A percentile compares a stretch with the other conserved stretches of the same genome.
These are phyloP conservation scores for Megalops atlanticus DNA, from an alignment of 2,113 vertebrate species.

Conservation along the genomic window DNA sequence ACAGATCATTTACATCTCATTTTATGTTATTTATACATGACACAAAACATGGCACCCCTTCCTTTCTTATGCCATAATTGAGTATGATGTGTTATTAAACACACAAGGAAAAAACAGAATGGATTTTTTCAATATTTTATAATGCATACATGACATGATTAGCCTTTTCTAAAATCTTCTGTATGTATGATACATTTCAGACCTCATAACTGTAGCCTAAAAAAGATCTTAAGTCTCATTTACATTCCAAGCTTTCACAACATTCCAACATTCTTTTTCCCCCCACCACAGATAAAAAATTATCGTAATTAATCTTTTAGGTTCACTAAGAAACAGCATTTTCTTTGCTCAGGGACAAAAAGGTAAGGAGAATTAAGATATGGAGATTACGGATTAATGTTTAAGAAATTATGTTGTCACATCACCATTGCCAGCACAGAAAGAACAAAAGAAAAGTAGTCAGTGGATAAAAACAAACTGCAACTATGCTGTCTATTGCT, in stretches of 20 bases:
- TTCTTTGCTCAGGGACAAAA: slow-evolving; percentile 22
- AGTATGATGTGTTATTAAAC: too few relatives aligned
- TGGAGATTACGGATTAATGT: slow-evolving; percentile 14
- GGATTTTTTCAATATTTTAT: neutral
- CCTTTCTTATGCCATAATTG: too few relatives aligned
- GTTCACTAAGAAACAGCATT: slow-evolving; percentile 31
- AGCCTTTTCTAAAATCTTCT: slow-evolving; percentile 12
- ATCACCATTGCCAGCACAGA: too few relatives aligned
- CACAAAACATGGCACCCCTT: too few relatives aligned
- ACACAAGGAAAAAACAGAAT: too few relatives aligned
- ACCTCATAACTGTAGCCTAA: slow-evolving; percentile 38
- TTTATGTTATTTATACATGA: too few relatives aligned
- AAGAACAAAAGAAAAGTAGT: too few relatives aligned
- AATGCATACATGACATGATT: neutral
- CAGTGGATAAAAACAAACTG: too few relatives aligned
- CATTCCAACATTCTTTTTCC: neutral
- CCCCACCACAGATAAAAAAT: slow-evolving; percentile 49
- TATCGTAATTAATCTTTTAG: slow-evolving; percentile 49
- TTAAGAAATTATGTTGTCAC: neutral
- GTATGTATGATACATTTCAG: slow-evolving; percentile 39
- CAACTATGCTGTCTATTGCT: too few relatives aligned
- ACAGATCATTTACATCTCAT: too few relatives aligned
- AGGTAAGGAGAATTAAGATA: neutral
- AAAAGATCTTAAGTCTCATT: slow-evolving; percentile 33
- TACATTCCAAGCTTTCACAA: slow-evolving; percentile 26